Evolutionary conservation across 2,888 invertebrate genomes (phyloP).

Genomic region (Polyploca ridens): DNA sequence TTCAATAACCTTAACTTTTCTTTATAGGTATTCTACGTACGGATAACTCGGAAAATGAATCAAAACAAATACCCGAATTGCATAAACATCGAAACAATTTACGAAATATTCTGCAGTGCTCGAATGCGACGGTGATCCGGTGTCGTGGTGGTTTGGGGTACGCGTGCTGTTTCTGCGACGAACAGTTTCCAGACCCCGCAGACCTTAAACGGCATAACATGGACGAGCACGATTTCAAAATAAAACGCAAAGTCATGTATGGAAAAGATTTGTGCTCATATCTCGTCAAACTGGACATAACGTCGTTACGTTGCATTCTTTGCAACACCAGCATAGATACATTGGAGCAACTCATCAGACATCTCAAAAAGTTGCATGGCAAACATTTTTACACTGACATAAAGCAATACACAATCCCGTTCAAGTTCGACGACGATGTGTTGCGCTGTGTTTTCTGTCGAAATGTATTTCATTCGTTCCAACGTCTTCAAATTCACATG

Average conservation of each 20-base stretch:
- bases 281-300: constrained; percentile 60
- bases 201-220: constrained; percentile 59
- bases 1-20: constrained; percentile 30
- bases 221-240: constrained; percentile 39
- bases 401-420: constrained; percentile 53
- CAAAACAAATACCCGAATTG: constrained; percentile 22
- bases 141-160: constrained; percentile 50
- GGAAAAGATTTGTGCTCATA: constrained; percentile 34
- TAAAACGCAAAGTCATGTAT: constrained; percentile 40
- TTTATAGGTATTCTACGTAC: constrained; percentile 32
- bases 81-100: constrained; percentile 53
- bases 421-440: constrained; percentile 46
- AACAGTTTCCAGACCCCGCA: constrained; percentile 41
- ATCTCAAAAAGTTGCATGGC: constrained; percentile 36
- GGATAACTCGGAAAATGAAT: neutral
- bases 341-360: constrained; percentile 39
- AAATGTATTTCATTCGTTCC: constrained; percentile 38
- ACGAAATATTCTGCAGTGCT: constrained; percentile 46
- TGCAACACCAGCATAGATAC: constrained; percentile 34
- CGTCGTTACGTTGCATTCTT: constrained; percentile 43
- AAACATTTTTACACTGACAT: constrained; percentile 39
- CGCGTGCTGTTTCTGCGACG: constrained; percentile 54
- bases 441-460: constrained; percentile 42
- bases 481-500: constrained; percentile 50
- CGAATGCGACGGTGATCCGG: constrained; percentile 64